Base-by-base conservation (phyloP, 2,888 invertebrate species). In the Troilus luridus region DNA sequence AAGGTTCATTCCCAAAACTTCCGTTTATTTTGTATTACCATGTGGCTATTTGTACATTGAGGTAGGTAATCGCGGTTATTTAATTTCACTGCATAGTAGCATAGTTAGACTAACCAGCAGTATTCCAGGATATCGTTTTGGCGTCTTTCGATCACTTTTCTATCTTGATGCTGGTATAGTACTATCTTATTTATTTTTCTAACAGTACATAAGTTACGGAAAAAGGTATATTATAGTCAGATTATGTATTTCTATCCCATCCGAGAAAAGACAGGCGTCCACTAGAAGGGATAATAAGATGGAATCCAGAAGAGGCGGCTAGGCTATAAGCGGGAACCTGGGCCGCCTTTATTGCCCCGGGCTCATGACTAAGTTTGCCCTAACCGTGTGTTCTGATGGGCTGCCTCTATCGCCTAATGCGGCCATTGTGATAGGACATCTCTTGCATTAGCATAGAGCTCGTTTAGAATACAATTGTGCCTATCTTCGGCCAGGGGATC, bases 381-480 rank as follows among this genome's bases (percentile, higher is more conserved):
- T 56, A 81, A 81, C 81, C 81, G 81, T 81, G 54, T 54, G 41
- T 56, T 56, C 81, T 41, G 81, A 81, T 81, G 81, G 81, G 21
- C 54, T 54, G 54, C 81, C 24, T 67, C 67, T 67, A 81, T 81
- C 54, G 54, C 41, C 54, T 81, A 81, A 81, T 81, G 81, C 81
- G 54, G 21, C 81, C 81, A 81, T 81, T 81, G 81, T 81, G 81
- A 81, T 81, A 41, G 41, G 54, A 88, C 60, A 62, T 88, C 62
- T 62, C 59, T 41, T 88, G 41, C 88, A 88, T 88, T 88, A 41
- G 62, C 62, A 88, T 88, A 62, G 88, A 5, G 19, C 88, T 88
- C 88, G 88, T 88, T 88, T 88, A 62, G 88, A 58, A 58, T 88
- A 59, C 58, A 58, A 88, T 88, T 88, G 88, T 21, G 62, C 58